A percentile compares a stretch with the other conserved stretches of the same genome.
These are phyloP conservation scores for Lophotriccus pileatus DNA, from an alignment of 2,797 vertebrate genomes.

Conservation along the genomic window DNA sequence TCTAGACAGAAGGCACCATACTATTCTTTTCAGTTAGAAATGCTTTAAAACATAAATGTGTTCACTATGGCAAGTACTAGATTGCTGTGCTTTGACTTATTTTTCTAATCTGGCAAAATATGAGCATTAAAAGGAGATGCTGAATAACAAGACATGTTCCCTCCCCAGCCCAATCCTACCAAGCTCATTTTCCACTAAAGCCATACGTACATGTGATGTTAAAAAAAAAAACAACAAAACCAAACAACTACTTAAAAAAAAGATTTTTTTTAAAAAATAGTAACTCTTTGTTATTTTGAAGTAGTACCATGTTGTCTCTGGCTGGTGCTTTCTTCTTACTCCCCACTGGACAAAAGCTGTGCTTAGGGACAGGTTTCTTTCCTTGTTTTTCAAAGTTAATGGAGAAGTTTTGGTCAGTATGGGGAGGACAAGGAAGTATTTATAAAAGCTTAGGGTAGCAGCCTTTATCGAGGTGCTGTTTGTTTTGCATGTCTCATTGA, in stretches of 20 bases:
- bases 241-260: too few species aligned
- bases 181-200: background rate
- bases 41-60: background rate
- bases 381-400: background rate
- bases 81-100: background rate
- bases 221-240: background rate
- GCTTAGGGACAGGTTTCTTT: background rate
- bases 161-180: background rate
- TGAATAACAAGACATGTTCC: background rate
- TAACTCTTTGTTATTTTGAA: background rate
- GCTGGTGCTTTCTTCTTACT: background rate
- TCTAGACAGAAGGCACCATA: background rate
- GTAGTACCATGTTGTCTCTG: background rate
- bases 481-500: background rate
- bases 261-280: background rate
- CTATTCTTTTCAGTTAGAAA: background rate
- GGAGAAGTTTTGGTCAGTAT: background rate
- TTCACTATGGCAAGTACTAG: background rate
- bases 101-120: background rate
- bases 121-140: background rate
- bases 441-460: background rate
- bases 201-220: background rate
- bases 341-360: fast-evolving
- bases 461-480: background rate
- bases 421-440: background rate